Conservation (phyloP, 1,140 invertebrate species). For the Cecropterus lyciades region DNA sequence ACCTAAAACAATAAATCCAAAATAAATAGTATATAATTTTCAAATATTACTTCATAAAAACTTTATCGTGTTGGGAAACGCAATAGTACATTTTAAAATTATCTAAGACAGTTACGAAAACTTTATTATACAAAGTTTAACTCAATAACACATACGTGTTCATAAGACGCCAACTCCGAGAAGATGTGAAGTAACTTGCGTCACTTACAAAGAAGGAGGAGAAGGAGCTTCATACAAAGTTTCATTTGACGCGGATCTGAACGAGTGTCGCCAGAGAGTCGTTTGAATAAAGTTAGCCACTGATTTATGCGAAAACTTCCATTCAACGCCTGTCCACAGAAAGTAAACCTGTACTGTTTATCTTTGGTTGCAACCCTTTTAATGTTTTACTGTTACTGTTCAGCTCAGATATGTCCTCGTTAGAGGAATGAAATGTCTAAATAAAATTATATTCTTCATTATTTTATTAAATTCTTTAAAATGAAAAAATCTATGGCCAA, state of each 20-base stretch:
- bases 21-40: too few relatives aligned
- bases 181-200: constrained; percentile 44
- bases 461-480: too few relatives aligned
- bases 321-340: constrained; percentile 48
- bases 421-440: too few relatives aligned
- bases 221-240: constrained; percentile 61
- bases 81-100: neutral
- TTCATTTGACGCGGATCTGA: constrained; percentile 70
- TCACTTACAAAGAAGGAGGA: constrained; percentile 64
- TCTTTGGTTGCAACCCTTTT: constrained; percentile 16
- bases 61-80: too few relatives aligned
- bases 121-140: neutral
- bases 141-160: neutral
- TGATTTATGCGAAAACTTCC: constrained; percentile 79
- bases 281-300: constrained; percentile 80
- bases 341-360: constrained; percentile 64
- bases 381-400: too few relatives aligned
- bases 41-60: too few relatives aligned
- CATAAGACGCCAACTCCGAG: constrained; percentile 32
- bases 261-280: constrained; percentile 78
- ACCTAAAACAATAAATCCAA: too few relatives aligned
- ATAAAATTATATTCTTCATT: too few relatives aligned
- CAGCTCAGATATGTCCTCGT: too few relatives aligned
- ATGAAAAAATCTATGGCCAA: too few relatives aligned
- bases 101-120: neutral